These are phyloP conservation scores for Lontra canadensis DNA, from an alignment of 2,113 vertebrate species.

Conservation along the genomic window DNA sequence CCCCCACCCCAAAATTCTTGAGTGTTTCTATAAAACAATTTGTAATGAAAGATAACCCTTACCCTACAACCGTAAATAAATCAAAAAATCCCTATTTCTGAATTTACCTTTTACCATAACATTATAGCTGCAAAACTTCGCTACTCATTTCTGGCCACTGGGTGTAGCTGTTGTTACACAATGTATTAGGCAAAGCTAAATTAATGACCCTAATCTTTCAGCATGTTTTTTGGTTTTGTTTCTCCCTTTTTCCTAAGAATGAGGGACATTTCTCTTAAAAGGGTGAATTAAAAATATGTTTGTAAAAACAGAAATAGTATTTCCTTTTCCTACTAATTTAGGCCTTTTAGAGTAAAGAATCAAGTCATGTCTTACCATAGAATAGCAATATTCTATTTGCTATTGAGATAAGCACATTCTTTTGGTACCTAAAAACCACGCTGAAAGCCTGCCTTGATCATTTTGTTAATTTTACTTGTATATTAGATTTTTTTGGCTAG, in stretches of 20 bases:
- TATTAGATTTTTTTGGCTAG: background rate
- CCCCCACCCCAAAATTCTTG: background rate
- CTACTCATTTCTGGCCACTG: slow-evolving; percentile 70
- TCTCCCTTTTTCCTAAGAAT: background rate
- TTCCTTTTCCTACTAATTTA: slow-evolving; percentile 29
- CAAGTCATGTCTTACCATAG: background rate
- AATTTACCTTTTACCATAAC: background rate
- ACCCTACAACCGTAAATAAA: background rate
- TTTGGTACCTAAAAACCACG: background rate
- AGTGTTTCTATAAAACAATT: slow-evolving; percentile 3
- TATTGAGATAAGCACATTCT: background rate
- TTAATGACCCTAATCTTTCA: background rate
- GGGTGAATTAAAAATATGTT: background rate
- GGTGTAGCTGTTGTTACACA: slow-evolving; percentile 79
- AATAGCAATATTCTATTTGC: background rate
- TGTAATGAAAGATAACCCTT: background rate
- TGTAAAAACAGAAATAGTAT: slow-evolving; percentile 15
- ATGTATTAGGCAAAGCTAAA: background rate
- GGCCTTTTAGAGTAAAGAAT: background rate
- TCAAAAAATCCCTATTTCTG: background rate
- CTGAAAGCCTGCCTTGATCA: background rate
- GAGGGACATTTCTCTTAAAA: background rate
- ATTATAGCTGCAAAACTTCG: background rate
- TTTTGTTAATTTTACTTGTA: slow-evolving; percentile 10
- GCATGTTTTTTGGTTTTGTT: background rate